These are phyloP conservation scores for Heliocidaris tuberculata DNA, from an alignment of 35 echinoderm and acorn worm genomes.

Conservation along the genomic window DNA sequence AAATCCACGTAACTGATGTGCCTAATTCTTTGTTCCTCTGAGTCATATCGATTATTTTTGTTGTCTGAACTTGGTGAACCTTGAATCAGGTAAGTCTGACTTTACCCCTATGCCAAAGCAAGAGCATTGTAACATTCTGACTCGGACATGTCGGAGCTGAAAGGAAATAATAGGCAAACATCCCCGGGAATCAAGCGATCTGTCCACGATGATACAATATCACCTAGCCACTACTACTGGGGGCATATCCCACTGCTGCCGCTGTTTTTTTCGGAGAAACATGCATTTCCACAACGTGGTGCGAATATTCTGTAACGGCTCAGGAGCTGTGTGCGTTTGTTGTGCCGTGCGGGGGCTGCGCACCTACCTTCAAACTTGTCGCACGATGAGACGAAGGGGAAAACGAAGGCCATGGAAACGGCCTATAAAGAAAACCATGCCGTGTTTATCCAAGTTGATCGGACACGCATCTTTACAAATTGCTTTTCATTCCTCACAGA, in stretches of 20 bases:
- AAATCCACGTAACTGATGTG: neutral
- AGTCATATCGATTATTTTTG: neutral
- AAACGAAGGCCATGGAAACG: neutral
- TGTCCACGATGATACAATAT: slow-evolving; percentile 42
- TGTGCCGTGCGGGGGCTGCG: neutral
- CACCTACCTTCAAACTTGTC: neutral
- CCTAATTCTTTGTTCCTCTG: neutral
- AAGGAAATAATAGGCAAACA: slow-evolving; percentile 44
- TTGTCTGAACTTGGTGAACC: neutral
- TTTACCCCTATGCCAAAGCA: neutral
- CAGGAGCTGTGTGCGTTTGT: neutral
- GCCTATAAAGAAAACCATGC: slow-evolving; percentile 35
- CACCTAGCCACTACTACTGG: neutral
- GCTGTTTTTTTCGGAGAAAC: neutral
- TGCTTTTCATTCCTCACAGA: slow-evolving; percentile 37
- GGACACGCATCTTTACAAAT: slow-evolving; percentile 45
- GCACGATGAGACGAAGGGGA: neutral
- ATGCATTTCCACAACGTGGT: neutral
- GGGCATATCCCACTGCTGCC: neutral
- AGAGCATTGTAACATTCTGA: neutral
- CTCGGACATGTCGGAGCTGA: neutral
- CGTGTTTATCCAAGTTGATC: slow-evolving; percentile 25
- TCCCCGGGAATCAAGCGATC: slow-evolving; percentile 23
- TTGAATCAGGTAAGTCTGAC: neutral
- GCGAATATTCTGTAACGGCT: neutral